Evolutionary conservation across 2,888 invertebrate species (phyloP).

Genomic region (Nomada ruficornis): DNA sequence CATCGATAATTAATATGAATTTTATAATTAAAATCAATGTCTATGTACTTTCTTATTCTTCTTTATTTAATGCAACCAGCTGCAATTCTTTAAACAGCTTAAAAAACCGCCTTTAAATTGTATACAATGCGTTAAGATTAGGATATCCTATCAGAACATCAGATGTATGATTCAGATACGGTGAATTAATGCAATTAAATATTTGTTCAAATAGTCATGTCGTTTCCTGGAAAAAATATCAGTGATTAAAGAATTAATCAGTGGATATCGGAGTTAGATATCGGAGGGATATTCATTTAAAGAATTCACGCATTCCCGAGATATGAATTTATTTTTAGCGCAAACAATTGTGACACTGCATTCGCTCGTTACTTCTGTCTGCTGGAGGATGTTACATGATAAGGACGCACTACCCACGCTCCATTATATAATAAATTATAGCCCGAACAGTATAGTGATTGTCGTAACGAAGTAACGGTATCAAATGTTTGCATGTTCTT

Average conservation of each 20-base stretch:
- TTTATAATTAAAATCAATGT: too few species aligned
- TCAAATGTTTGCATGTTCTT: slow-evolving; percentile 4
- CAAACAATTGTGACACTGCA: slow-evolving; percentile 1
- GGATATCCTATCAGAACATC: too few species aligned
- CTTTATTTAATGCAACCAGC: too few species aligned
- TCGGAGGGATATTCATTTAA: slow-evolving; percentile 4
- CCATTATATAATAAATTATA: slow-evolving; percentile 54
- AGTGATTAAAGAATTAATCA: slow-evolving; percentile 1
- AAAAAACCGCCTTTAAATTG: too few species aligned
- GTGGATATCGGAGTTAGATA: background rate
- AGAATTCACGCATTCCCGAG: slow-evolving; percentile 1
- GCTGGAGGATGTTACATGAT: slow-evolving; percentile 41
- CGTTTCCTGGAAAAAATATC: background rate
- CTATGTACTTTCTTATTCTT: too few species aligned
- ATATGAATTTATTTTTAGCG: slow-evolving; percentile 31
- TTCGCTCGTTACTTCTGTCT: slow-evolving; percentile 17
- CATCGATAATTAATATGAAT: too few species aligned
- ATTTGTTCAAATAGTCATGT: background rate
- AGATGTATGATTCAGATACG: too few species aligned
- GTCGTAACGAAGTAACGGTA: background rate
- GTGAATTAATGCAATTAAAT: too few species aligned
- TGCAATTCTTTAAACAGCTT: too few species aligned
- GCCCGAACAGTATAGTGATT: slow-evolving; percentile 7
- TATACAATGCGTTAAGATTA: too few species aligned
- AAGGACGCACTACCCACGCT: slow-evolving; percentile 38